Evolutionary conservation across 2,113 vertebrate genomes (phyloP).

Genomic region (Callionymus lyra): DNA sequence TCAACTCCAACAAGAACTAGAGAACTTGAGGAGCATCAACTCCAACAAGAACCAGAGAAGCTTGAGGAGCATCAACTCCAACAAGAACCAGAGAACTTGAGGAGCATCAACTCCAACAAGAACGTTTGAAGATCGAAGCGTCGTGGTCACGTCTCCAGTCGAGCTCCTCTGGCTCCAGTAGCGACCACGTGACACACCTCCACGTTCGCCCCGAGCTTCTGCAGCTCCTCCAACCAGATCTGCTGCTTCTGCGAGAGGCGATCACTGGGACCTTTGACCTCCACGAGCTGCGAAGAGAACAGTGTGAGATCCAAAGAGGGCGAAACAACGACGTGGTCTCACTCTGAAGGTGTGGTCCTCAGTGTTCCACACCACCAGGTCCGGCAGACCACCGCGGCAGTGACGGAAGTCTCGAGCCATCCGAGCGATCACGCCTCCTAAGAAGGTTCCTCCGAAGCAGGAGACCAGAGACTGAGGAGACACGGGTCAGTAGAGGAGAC

Average conservation of each 20-base stretch:
- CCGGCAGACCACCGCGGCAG: constrained; percentile 83
- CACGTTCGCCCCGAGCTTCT: constrained; percentile 76
- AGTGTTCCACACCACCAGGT: constrained; percentile 87
- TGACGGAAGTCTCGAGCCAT: constrained; percentile 84
- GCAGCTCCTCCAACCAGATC: constrained; percentile 86
- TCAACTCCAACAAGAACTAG: too few relatives aligned
- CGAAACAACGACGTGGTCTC: constrained; percentile 2
- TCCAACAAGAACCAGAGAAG: too few relatives aligned
- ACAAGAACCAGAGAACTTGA: too few relatives aligned
- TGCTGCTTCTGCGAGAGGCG: constrained; percentile 89
- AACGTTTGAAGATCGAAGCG: too few relatives aligned
- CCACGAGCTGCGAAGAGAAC: constrained; percentile 74
- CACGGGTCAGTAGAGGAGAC: constrained; percentile 37
- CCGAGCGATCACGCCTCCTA: constrained; percentile 74
- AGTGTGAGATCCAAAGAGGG: too few relatives aligned
- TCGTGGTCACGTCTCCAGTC: too few relatives aligned
- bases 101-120: too few relatives aligned
- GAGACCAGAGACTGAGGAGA: constrained; percentile 74
- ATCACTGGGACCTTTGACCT: constrained; percentile 92
- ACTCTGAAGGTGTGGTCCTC: constrained; percentile 75
- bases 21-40: too few relatives aligned
- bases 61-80: too few relatives aligned
- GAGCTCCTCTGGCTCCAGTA: constrained; percentile 68
- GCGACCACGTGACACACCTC: constrained; percentile 89
- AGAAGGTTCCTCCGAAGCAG: constrained; percentile 79